Evolutionary conservation across 2,888 invertebrate genomes (phyloP), one percentile per base, ranked within the genome.

Genomic region (Thymelicus lineola): DNA sequence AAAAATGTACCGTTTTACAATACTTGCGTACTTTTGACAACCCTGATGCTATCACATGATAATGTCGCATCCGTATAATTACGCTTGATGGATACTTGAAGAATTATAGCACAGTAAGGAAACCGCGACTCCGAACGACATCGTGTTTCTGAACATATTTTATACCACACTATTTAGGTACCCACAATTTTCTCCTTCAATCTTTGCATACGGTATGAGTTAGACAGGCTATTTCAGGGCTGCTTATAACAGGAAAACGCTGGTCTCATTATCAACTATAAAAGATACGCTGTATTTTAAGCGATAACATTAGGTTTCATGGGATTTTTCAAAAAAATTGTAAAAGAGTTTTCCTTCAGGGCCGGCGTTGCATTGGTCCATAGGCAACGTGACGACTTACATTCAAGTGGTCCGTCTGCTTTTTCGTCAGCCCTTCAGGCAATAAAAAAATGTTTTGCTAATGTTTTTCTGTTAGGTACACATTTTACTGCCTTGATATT

Each of bases 141-240:
- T 42, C 68, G 46, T 69, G 42, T 67, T 55, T 60, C 61, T 61
- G 53, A 55, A 67, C 61, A 67, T 45, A 53, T 60, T 53, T 53
- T 55, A 20, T 38, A 15, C 69, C 50, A 42, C 63, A 63, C 50
- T 69, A 63, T 69, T 69, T 69, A 28, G 28, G 28, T 28, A 63
- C 69, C 63, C 58, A 69, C 63, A 69, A 69, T 63, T 69, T 63
- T 69, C 69, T 59, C 38, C 63, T 58, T 58, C 69, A 63, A 59
- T 63, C 69, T 63, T 69, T 58, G 69, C 69, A 69, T 69, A 69
- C 63, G 69, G 63, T 69, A 69, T 69, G 50, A 63, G 63, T 58
- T 35, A 55, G 57, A 50, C 58, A 69, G 63, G 63, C 63, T 63
- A 63, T 58, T 28, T 42, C 42, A 28, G 35, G 17, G 50, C 58